Evolutionary conservation across 1,140 invertebrate genomes (phyloP), one percentile per base, ranked within the genome.

Genomic region (Zophobas atratus): DNA sequence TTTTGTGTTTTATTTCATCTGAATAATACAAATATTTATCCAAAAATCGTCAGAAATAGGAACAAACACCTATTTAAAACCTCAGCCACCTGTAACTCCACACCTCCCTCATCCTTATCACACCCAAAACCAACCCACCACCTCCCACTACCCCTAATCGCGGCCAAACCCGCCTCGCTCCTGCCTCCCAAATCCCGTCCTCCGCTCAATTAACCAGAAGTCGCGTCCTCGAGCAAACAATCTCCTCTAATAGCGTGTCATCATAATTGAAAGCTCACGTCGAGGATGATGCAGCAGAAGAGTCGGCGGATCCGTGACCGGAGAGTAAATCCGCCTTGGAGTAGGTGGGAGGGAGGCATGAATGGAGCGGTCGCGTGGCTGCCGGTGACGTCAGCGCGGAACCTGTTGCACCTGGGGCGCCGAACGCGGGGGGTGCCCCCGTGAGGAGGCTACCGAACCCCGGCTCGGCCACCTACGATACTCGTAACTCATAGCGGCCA

Each of bases 371-470:
- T 76, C 74, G 74, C 74, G 74, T 76, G 74, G 74, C 74, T 76
- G 33, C 38, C 49, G 34, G 32, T 76, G 74, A 76, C 74, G 74
- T 76, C 74, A 67, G 4, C 48, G 8, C 57, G 56, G 57, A 76
- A 76, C 74, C 74, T 76, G 74, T 76, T 76, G 56, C 74, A 76
- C 74, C 74, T 76, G 60, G 74, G 73, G 74, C 71, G 55, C 56
- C 36, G 49, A 56, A 43, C 60, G 60, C 43, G 60, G 60, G 60
- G 60, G 60, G 60, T 67, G 39, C 60, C 60, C 60, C 60, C 60
- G 60, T 67, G 33, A 43, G 39, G 60, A 67, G 60, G 60, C 60
- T 67, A 67, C 60, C 60, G 60, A 67, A 67, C 60, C 43, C 20
- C 39, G 20, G 20, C 20, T 8, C n/a, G 60, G 5, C 60, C 60